phyloP scores from a whole-genome alignment of 92 coral and sea anemone species.

The Phenganax stokvisi region DNA sequence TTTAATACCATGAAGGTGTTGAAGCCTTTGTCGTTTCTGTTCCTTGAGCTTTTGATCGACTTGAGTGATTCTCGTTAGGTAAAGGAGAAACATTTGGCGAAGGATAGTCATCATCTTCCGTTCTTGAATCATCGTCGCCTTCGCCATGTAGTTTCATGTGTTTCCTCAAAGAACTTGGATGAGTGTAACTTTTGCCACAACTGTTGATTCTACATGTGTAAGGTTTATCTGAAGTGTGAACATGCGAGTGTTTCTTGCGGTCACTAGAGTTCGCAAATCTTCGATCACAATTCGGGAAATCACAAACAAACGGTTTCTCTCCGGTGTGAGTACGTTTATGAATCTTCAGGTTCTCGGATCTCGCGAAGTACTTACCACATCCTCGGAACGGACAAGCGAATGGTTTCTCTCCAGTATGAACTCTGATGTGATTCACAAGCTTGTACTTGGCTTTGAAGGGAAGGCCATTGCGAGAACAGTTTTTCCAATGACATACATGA shows the following conservation, averaged over 20 bases:
- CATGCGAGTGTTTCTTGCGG: slow-evolving; percentile 97
- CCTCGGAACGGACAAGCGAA: slow-evolving; percentile 98
- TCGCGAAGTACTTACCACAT: slow-evolving; percentile 96
- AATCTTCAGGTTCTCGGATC: slow-evolving; percentile 95
- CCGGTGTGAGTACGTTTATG: slow-evolving; percentile 99
- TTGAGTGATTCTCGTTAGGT: slow-evolving; percentile 3
- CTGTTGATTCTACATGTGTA: slow-evolving; percentile 96
- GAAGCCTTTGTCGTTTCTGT: slow-evolving; percentile 24
- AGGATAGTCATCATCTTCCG: slow-evolving; percentile 36
- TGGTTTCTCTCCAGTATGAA: slow-evolving; percentile 96
- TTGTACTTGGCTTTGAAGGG: slow-evolving; percentile 99
- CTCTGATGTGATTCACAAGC: slow-evolving; percentile 92
- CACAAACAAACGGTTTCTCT: slow-evolving; percentile 95
- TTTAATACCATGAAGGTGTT: slow-evolving; percentile 33
- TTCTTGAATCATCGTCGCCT: slow-evolving; percentile 33
- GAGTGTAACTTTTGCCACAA: slow-evolving; percentile 96
- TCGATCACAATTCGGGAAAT: slow-evolving; percentile 92
- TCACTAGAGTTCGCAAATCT: slow-evolving; percentile 99
- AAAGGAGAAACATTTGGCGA: slow-evolving; percentile 24
- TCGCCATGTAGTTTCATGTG: slow-evolving; percentile 95
- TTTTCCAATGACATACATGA: slow-evolving; percentile 96
- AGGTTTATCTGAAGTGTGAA: slow-evolving; percentile 97
- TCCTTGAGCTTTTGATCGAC: slow-evolving; percentile 29
- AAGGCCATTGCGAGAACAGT: slow-evolving; percentile 86
- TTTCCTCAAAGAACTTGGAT: slow-evolving; percentile 93